Evolutionary conservation across 2,113 vertebrate genomes (phyloP).

Genomic region (Burhinus oedicnemus): DNA sequence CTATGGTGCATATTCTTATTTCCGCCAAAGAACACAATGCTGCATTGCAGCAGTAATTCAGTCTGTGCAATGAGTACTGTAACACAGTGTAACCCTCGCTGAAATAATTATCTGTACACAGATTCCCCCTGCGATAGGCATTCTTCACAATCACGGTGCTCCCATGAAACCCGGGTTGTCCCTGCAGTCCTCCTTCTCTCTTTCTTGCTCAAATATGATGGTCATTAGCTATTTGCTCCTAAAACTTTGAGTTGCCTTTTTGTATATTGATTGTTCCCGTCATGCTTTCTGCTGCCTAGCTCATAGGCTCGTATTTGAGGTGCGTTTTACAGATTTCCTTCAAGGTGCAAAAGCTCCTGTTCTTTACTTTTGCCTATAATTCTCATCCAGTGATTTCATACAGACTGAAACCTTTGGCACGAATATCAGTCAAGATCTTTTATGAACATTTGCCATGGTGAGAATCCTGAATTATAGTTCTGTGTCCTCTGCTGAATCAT

Average conservation of each 20-base stretch:
- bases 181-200: not conserved
- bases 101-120: slow-evolving; percentile 14
- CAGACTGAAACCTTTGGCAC: not conserved
- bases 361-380: not conserved
- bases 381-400: not conserved
- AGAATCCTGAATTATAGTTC: not conserved
- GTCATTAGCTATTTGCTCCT: not conserved
- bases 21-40: not conserved
- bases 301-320: not conserved
- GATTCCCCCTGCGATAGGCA: not conserved
- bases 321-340: not conserved
- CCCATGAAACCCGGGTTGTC: not conserved
- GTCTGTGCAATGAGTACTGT: not conserved
- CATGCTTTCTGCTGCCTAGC: not conserved
- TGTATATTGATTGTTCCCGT: not conserved
- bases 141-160: not conserved
- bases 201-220: not conserved
- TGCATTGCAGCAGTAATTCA: slow-evolving; percentile 61
- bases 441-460: not conserved
- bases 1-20: not conserved
- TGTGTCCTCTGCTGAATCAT: not conserved
- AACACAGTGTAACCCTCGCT: not conserved
- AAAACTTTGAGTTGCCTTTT: not conserved
- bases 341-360: not conserved
- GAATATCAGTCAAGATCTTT: not conserved